Evolutionary conservation across 2,888 invertebrate species (phyloP), one percentile per base, ranked within the genome.

Genomic region (Gymnoscelis rufifasciata): DNA sequence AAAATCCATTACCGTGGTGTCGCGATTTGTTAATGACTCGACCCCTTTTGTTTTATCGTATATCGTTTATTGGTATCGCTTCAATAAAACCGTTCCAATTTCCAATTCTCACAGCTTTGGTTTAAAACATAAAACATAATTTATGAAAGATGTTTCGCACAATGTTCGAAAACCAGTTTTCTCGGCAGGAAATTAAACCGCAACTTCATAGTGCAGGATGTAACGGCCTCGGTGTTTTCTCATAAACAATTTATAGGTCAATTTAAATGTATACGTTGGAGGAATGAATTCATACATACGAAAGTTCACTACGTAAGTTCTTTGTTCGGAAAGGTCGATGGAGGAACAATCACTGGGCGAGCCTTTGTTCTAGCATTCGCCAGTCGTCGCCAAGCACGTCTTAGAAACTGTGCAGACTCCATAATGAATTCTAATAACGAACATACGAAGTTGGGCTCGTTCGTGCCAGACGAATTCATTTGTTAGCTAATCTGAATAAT

Each of bases 321-420:
- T 60, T 67, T 67, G 64, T 60, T 64, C 36, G 14, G 13, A 39
- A 37, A 53, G 56, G 39, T 51, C 31, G 54, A 33, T 49, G 47
- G 43, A 14, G 30, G 61, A 62, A 64, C 62, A 66, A 66, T 64
- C 47, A 51, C 52, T 51, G 31, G 51, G 54, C 50, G 39, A 29
- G 29, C 56, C 69, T 66, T 72, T 74, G 70, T 69, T 65, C 58
- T 59, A 60, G 43, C 44, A 62, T 61, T 64, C 54, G 37, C 56
- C 41, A 46, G 52, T 62, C 57, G 47, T 54, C 43, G 47, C 38
- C 37, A 47, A 43, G 55, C 60, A 56, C 57, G 56, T 56, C 57
- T 57, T 60, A 54, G 52, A 52, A 43, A 56, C 56, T 52, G 52
- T 47, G 44, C 40, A 39, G 46, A 47, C 45, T 56, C 40, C 42